Evolutionary conservation across 1,140 invertebrate genomes (phyloP).

Genomic region (Ceratina australensis): DNA sequence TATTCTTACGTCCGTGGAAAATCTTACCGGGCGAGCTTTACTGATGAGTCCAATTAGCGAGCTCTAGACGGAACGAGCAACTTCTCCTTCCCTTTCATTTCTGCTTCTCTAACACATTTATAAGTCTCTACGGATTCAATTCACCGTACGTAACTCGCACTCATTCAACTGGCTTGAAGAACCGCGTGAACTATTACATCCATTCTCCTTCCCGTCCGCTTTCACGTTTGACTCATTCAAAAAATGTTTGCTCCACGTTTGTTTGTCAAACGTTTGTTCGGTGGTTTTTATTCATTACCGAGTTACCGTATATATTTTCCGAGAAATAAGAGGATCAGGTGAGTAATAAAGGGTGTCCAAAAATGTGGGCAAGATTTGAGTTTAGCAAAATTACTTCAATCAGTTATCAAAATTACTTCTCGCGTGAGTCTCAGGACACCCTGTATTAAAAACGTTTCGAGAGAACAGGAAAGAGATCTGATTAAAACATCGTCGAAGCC

Average conservation of each 20-base stretch:
- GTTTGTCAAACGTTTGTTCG: too few relatives aligned
- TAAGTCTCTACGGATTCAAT: slow-evolving; percentile 12
- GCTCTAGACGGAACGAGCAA: not conserved
- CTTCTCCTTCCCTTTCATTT: slow-evolving; percentile 6
- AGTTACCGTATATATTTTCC: too few relatives aligned
- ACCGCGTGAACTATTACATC: not conserved
- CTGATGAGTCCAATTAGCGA: slow-evolving; percentile 17
- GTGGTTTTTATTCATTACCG: too few relatives aligned
- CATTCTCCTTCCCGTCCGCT: not conserved
- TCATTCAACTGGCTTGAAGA: not conserved
- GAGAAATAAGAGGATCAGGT: too few relatives aligned
- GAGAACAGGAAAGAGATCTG: not conserved
- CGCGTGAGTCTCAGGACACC: too few relatives aligned
- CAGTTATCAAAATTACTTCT: too few relatives aligned
- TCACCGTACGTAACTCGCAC: not conserved
- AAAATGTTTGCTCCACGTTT: too few relatives aligned
- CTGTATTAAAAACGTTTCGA: too few relatives aligned
- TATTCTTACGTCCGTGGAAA: not conserved
- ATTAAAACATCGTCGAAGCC: not conserved
- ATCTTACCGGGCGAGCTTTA: not conserved
- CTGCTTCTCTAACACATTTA: not conserved
- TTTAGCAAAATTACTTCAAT: too few relatives aligned
- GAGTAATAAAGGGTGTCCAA: too few relatives aligned
- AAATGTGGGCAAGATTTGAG: too few relatives aligned
- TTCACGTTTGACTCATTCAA: too few relatives aligned